Evolutionary conservation across 2,888 invertebrate species (phyloP).

Genomic region (Hirudinaria manillensis): DNA sequence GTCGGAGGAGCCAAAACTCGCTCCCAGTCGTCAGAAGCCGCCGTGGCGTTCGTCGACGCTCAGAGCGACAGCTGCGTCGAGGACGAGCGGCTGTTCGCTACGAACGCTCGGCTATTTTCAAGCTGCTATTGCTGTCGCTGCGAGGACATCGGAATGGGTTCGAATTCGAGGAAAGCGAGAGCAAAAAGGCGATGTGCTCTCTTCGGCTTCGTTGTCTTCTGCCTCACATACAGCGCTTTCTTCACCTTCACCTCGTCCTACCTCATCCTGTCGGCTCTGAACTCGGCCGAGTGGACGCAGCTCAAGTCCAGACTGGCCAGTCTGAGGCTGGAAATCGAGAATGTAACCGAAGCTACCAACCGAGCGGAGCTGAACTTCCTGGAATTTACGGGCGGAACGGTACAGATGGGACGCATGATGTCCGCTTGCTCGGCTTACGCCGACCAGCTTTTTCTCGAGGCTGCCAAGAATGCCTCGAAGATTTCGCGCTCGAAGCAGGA

Average conservation of each 20-base stretch:
- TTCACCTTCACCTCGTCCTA: constrained; percentile 38
- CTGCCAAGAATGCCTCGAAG: background rate
- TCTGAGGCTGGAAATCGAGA: background rate
- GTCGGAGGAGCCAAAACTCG: too few relatives aligned
- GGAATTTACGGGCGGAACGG: background rate
- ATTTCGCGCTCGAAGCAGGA: background rate
- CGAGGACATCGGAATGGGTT: background rate
- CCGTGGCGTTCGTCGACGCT: too few relatives aligned
- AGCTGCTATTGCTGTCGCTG: background rate
- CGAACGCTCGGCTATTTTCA: background rate
- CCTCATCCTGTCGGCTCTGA: constrained; percentile 41
- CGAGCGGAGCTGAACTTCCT: background rate
- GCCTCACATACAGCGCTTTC: constrained; percentile 35
- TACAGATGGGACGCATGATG: background rate
- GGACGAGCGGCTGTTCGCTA: too few relatives aligned
- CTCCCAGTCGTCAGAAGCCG: too few relatives aligned
- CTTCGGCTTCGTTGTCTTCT: constrained; percentile 32
- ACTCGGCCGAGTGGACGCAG: constrained; percentile 31
- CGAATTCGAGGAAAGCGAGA: background rate
- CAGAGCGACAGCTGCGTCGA: too few relatives aligned
- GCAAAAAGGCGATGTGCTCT: background rate
- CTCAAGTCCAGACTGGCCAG: background rate
- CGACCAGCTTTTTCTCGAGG: background rate
- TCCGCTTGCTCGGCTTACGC: background rate
- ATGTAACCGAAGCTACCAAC: background rate